phyloP scores from a whole-genome alignment of 2,888 invertebrate species.

The Drosophila nr. perissopoda region DNA sequence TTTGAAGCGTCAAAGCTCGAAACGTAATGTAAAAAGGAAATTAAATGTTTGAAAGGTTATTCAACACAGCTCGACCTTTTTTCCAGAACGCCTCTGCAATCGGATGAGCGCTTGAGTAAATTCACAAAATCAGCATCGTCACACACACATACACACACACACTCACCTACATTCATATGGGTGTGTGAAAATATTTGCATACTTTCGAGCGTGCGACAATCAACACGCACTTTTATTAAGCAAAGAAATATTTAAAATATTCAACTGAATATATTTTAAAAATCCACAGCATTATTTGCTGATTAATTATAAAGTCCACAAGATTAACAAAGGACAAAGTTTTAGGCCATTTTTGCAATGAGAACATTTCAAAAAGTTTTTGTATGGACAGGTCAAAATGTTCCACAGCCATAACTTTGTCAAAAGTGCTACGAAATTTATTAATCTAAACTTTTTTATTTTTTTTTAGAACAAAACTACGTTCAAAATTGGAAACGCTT shows the following conservation, averaged over 20 bases:
- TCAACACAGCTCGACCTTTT: constrained; percentile 6
- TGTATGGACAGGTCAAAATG: neutral
- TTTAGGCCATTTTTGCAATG: neutral
- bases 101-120: constrained; percentile 10
- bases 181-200: constrained; percentile 1
- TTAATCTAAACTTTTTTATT: neutral
- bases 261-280: neutral
- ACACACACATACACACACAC: neutral
- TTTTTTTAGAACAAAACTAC: neutral
- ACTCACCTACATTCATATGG: neutral
- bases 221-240: neutral
- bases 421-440: neutral
- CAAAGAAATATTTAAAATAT: neutral
- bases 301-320: neutral
- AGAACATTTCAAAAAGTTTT: neutral
- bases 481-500: neutral
- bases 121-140: neutral
- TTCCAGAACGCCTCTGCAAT: neutral
- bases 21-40: constrained; percentile 37
- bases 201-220: neutral
- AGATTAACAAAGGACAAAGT: neutral
- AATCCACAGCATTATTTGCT: neutral
- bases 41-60: constrained; percentile 44
- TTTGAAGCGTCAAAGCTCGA: constrained; percentile 20
- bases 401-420: neutral